Conservation (phyloP, 2,113 vertebrate species). For the Tychaedon coryphoeus region DNA sequence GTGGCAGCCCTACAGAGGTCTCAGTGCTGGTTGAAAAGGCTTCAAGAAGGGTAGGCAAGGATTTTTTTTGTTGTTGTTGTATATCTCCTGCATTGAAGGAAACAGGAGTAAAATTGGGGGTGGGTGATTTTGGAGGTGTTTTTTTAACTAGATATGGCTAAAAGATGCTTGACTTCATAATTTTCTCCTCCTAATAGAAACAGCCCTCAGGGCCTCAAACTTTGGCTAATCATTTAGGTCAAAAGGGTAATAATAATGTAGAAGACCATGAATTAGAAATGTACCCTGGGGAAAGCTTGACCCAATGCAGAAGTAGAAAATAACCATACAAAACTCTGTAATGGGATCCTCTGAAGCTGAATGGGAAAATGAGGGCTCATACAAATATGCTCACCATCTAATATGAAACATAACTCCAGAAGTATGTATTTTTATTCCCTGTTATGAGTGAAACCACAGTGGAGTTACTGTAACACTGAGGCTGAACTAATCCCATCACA, state of each 20-base stretch:
- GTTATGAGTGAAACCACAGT: constrained; percentile 45
- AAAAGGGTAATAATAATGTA: constrained; percentile 64
- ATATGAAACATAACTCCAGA: constrained; percentile 62
- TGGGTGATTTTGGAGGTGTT: background rate
- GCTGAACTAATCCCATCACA: constrained; percentile 63
- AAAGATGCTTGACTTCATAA: constrained; percentile 41
- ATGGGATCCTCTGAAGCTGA: constrained; percentile 58
- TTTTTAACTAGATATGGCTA: constrained; percentile 23
- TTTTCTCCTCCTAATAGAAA: constrained; percentile 49
- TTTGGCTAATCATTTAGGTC: constrained; percentile 60
- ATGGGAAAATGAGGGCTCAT: constrained; percentile 43
- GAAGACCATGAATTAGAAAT: constrained; percentile 49
- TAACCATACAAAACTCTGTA: constrained; percentile 48
- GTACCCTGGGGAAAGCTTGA: constrained; percentile 53
- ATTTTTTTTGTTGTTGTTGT: background rate
- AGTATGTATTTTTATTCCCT: constrained; percentile 59
- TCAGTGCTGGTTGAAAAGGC: background rate
- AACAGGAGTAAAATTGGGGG: background rate
- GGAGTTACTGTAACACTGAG: constrained; percentile 52
- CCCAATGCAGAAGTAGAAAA: constrained; percentile 58
- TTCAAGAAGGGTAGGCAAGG: background rate
- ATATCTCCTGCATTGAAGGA: background rate
- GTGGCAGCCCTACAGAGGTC: background rate
- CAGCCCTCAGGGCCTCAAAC: constrained; percentile 41
- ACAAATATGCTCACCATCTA: constrained; percentile 50